These are phyloP conservation scores for Silurus lanzhouensis DNA, from an alignment of 2,797 vertebrate species.

Conservation along the genomic window DNA sequence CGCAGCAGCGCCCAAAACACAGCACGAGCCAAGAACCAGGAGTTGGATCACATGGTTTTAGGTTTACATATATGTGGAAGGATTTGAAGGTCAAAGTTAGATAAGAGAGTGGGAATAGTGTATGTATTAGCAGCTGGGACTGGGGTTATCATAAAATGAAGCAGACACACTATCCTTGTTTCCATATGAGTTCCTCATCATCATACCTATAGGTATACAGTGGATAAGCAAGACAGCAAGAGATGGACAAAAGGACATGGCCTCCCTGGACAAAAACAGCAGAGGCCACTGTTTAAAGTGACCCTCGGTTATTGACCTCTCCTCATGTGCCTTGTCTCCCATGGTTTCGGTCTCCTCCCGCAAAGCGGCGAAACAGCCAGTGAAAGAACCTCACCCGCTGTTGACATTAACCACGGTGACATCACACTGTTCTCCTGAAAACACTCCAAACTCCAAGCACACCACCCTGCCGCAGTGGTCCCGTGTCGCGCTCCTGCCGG, in stretches of 20 bases:
- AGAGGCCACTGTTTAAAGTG: constrained; percentile 26
- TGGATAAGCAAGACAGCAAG: background rate
- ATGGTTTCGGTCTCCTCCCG: constrained; percentile 15
- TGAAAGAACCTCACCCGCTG: constrained; percentile 33
- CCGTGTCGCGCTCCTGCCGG: constrained; percentile 35
- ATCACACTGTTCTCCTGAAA: constrained; percentile 27
- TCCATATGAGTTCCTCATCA: background rate
- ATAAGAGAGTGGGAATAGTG: too few species aligned
- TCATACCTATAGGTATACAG: background rate
- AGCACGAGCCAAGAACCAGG: background rate
- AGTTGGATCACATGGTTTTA: background rate
- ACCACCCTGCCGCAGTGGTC: constrained; percentile 42
- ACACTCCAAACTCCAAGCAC: constrained; percentile 37
- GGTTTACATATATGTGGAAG: background rate
- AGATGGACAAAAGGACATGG: background rate
- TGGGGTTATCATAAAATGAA: background rate
- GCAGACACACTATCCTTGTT: too few species aligned
- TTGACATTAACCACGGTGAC: constrained; percentile 42
- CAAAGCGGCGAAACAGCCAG: background rate
- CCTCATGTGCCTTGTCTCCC: constrained; percentile 15
- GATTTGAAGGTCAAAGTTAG: background rate
- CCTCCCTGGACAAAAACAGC: constrained; percentile 20
- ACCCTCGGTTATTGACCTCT: constrained; percentile 27
- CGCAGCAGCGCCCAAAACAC: too few species aligned
- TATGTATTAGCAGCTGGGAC: background rate